Conservation (phyloP, 1,140 invertebrate genomes). For the Adelges cooleyi region DNA sequence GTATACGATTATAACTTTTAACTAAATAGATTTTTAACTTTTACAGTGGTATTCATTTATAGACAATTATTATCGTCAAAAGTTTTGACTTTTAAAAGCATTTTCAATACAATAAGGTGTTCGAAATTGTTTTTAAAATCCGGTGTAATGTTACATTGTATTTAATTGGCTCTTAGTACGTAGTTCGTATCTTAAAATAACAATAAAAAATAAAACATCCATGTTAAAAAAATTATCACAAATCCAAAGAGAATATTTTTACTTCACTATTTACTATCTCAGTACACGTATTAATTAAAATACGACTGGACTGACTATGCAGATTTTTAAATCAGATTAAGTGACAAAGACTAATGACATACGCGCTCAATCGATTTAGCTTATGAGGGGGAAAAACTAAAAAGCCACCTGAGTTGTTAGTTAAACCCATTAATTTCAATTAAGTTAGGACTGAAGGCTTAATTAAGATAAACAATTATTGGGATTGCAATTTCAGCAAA, state of each 20-base stretch:
- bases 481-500: not conserved
- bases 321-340: constrained; percentile 9
- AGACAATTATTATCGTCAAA: not conserved
- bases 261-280: no score
- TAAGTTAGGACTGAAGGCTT: constrained; percentile 4
- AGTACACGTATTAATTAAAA: no score
- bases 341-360: constrained; percentile 25
- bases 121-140: not conserved
- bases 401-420: constrained; percentile 5
- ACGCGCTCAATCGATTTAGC: not conserved
- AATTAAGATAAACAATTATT: constrained; percentile 16
- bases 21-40: constrained; percentile 13
- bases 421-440: constrained; percentile 16
- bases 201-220: no score
- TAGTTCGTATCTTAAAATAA: no score
- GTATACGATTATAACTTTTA: not conserved
- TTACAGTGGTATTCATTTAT: no score
- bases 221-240: no score
- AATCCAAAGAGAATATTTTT: no score
- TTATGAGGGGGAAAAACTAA: not conserved
- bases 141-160: not conserved
- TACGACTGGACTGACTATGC: not conserved
- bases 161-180: no score
- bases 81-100: constrained; percentile 1
- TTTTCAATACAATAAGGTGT: not conserved